Evolutionary conservation across 2,888 invertebrate species (phyloP).

Genomic region (Ceriagrion tenellum): DNA sequence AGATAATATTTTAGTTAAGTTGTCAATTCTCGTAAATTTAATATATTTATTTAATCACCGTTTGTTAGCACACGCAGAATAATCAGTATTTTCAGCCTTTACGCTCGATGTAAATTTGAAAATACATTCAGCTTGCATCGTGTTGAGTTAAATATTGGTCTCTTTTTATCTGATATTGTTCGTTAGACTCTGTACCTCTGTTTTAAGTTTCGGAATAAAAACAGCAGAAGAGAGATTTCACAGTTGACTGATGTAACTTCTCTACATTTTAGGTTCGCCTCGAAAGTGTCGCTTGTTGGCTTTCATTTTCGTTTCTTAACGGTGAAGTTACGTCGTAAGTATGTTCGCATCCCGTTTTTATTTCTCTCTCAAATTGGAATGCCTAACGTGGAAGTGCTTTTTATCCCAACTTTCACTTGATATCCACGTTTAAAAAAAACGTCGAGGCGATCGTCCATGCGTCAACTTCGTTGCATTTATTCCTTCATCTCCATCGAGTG

Average conservation of each 20-base stretch:
- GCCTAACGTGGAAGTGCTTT: background rate
- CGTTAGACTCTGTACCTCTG: too few species aligned
- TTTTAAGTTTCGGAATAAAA: too few species aligned
- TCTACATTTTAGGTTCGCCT: background rate
- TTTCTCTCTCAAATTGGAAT: background rate
- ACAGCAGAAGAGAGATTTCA: background rate
- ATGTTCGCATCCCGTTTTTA: background rate
- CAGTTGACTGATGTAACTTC: background rate
- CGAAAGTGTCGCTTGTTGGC: background rate
- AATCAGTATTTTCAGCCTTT: too few species aligned
- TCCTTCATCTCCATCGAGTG: background rate
- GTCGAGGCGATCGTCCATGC: background rate
- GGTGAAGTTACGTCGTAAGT: background rate
- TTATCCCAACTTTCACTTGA: background rate
- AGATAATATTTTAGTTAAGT: too few species aligned
- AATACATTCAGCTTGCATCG: too few species aligned
- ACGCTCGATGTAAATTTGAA: too few species aligned
- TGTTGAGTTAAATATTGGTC: too few species aligned
- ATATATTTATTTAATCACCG: too few species aligned
- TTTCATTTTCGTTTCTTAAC: background rate
- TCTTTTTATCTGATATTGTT: too few species aligned
- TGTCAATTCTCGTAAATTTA: too few species aligned
- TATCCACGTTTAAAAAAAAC: background rate
- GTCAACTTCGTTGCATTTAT: background rate
- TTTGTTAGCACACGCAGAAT: too few species aligned